These are phyloP conservation scores for Caranx ignobilis DNA, from an alignment of 2,113 vertebrate species.

Conservation along the genomic window DNA sequence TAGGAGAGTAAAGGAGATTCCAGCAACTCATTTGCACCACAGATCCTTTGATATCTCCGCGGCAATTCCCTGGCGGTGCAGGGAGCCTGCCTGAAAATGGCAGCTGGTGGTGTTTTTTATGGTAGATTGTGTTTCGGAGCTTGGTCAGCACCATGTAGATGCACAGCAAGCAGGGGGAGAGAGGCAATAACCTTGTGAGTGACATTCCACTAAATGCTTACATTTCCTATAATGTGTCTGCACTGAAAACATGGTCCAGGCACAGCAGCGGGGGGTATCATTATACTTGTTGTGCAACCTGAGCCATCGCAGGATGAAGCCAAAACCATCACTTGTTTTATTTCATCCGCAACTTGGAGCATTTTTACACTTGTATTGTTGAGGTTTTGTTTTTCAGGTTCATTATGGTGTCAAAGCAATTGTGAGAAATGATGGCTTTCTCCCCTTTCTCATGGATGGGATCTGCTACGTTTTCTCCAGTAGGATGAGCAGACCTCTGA, in stretches of 20 bases:
- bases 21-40: constrained; percentile 75
- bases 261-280: constrained; percentile 61
- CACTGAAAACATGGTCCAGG: constrained; percentile 68
- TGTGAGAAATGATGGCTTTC: constrained; percentile 6
- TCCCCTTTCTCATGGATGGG: constrained; percentile 1
- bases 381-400: constrained; percentile 3
- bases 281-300: constrained; percentile 64
- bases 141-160: constrained; percentile 84
- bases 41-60: constrained; percentile 77
- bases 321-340: constrained; percentile 36
- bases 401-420: constrained; percentile 12
- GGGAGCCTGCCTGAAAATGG: constrained; percentile 72
- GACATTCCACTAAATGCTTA: constrained; percentile 83
- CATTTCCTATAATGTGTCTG: constrained; percentile 77
- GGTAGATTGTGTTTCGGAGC: constrained; percentile 84
- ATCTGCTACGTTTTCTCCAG: constrained; percentile 7
- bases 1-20: constrained; percentile 70
- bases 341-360: constrained; percentile 25
- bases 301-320: constrained; percentile 49
- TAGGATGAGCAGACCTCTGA: constrained; percentile 3
- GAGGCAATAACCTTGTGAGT: constrained; percentile 84
- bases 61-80: constrained; percentile 52
- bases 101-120: constrained; percentile 57
- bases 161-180: constrained; percentile 74
- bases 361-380: constrained; percentile 12